These are phyloP conservation scores for Lasioglossum zephyrum DNA, from an alignment of 2,888 invertebrate species.

Conservation along the genomic window DNA sequence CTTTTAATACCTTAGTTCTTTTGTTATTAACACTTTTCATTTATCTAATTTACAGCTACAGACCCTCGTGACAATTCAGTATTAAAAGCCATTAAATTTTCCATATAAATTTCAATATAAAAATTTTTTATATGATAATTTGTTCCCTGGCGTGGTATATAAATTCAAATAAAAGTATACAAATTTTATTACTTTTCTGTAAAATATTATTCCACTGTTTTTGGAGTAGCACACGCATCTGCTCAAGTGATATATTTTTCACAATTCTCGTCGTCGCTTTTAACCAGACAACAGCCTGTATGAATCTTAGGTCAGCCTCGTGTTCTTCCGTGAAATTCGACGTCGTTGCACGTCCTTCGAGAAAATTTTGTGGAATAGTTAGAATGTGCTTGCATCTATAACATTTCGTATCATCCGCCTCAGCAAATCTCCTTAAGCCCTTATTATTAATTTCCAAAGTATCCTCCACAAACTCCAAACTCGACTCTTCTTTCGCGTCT, in stretches of 20 bases:
- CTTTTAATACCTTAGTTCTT: not conserved
- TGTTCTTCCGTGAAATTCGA: constrained; percentile 20
- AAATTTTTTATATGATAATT: too few relatives aligned
- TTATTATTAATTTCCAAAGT: constrained; percentile 37
- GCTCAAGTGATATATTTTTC: constrained; percentile 47
- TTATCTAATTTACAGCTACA: not conserved
- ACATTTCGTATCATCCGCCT: constrained; percentile 24
- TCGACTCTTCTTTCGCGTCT: not conserved
- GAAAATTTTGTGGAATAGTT: constrained; percentile 37
- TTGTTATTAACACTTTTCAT: not conserved
- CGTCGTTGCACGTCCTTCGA: not conserved
- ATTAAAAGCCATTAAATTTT: too few relatives aligned
- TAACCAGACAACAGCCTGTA: constrained; percentile 66
- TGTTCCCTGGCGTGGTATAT: too few relatives aligned
- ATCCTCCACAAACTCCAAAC: constrained; percentile 26
- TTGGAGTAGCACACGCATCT: constrained; percentile 46
- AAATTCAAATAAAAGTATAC: not conserved
- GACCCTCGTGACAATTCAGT: not conserved
- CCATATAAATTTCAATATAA: too few relatives aligned
- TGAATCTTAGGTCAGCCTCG: constrained; percentile 61
- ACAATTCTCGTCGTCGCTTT: constrained; percentile 44
- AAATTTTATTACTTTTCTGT: constrained; percentile 19
- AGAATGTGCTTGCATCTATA: constrained; percentile 46
- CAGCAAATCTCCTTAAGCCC: not conserved
- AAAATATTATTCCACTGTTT: constrained; percentile 32